Evolutionary conservation across 2,888 invertebrate genomes (phyloP), one percentile per base, ranked within the genome.

Genomic region (Alcis repandata): DNA sequence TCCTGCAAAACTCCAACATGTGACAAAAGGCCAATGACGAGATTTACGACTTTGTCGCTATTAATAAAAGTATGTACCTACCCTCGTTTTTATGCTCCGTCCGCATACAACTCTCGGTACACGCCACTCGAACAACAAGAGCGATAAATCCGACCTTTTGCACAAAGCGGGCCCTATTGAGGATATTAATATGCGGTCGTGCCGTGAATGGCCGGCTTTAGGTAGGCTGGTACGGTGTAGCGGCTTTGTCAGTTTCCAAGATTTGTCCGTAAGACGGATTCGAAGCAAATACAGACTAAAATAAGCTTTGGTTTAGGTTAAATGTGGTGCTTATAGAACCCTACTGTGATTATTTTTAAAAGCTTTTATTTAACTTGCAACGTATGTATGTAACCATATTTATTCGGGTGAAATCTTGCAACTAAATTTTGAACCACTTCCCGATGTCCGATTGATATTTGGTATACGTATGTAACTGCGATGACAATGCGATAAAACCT

Each of bases 141-240:
- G 70, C 77, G 57, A 83, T 84, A 84, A 84, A 83, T 84, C 77
- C 67, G 68, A 72, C 73, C 73, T 78, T 82, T 78, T 78, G 78
- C 79, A 76, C 80, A 80, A 78, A 73, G 74, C 77, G 74, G 69
- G 62, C 74, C 69, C 73, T 79, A 80, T 80, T 76, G 79, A 65
- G 73, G 77, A 65, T 80, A 85, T 82, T 85, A 85, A 84, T 83
- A 84, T 77, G 80, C 76, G 77, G 77, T 74, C 69, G 72, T 70
- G 72, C 72, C 74, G 70, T 73, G 76, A 78, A 79, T 76, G 71
- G 76, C 33, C 51, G 58, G 70, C 53, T 65, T 75, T 77, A 66
- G 48, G 46, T 53, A 32, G 52, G 36, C 41, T 43, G 36, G 53
- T 17, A n/a, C 60, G 27, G 27, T 52, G 41, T 46, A 57, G 17